Base-by-base conservation (phyloP, 2,888 invertebrate genomes). In the Leucozona laternaria region DNA sequence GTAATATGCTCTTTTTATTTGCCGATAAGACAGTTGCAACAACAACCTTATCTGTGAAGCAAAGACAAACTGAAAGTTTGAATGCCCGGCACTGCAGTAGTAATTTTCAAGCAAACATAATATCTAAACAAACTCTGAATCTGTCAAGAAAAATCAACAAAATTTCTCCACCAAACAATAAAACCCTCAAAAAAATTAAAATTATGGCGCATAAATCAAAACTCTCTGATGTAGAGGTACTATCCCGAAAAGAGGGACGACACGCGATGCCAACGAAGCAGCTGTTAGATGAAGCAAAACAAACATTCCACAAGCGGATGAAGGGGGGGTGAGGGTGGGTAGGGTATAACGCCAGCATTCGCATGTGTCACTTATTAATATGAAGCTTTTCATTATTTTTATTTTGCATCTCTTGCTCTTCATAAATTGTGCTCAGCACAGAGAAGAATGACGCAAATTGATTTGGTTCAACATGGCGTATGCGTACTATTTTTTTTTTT, bases 391-490 rank as follows among this genome's bases (percentile, higher is more conserved):
- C 64, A 76, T 66, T 76, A 66, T 66, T 55, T 48, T 76, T 25
- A 13, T 62, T 76, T 43, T 48, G 45, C 66, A 76, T 55, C 57
- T 17, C 37, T 13, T 25, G 11, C 57, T 48, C 34, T 66, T 22
- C 45, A 66, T 66, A 66, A 50, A 66, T 66, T 66, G 31, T 34
- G 50, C 50, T 66, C n/a, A n/a, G 45, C 25, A 45, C 43, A 20
- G 31, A 34, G 50, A n/a, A 50, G 11, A 66, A 66, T 66, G 66
- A 66, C 66, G 66, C 66, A 66, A 66, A 66, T 66, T 66, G 66
- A 66, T 66, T 66, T 66, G 34, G 66, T 66, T 50, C 34, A 66
- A 31, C 34, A 20, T 48, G 66, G 66, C 66, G 66, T 66, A 66
- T 66, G 48, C 66, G 66, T 66, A 31, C 48, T 66, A 20, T 66